These are phyloP conservation scores for Pantherophis alleghaniensis DNA, from an alignment of 2,797 vertebrate species.

Conservation along the genomic window DNA sequence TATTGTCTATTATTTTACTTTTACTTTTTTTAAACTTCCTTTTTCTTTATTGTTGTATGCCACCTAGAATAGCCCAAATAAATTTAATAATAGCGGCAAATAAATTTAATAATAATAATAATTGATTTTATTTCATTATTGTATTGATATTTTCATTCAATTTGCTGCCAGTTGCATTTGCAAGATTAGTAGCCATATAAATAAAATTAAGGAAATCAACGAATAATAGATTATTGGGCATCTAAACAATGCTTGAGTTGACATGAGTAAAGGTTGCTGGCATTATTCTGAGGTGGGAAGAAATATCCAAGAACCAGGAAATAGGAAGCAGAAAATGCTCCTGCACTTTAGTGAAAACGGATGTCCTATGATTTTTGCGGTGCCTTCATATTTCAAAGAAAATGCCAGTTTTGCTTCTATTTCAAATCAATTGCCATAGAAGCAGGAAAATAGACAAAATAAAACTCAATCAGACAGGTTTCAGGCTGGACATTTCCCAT, in stretches of 20 bases:
- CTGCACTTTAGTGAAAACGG: not conserved
- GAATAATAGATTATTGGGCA: not conserved
- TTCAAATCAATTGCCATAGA: not conserved
- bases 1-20: too few relatives aligned
- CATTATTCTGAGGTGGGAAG: not conserved
- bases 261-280: not conserved
- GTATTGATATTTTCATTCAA: not conserved
- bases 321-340: not conserved
- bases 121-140: not conserved
- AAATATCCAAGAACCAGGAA: not conserved
- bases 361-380: not conserved
- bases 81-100: too few relatives aligned
- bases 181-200: not conserved
- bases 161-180: not conserved
- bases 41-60: too few relatives aligned
- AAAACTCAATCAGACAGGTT: not conserved
- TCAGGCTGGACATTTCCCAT: not conserved
- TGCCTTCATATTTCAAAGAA: not conserved
- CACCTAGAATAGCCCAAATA: too few relatives aligned
- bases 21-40: too few relatives aligned
- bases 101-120: too few relatives aligned
- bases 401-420: not conserved
- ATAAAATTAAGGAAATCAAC: not conserved
- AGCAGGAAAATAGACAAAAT: not conserved
- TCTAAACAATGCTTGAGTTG: not conserved